Conservation (phyloP, 2,113 vertebrate species). For the Gavia stellata region DNA sequence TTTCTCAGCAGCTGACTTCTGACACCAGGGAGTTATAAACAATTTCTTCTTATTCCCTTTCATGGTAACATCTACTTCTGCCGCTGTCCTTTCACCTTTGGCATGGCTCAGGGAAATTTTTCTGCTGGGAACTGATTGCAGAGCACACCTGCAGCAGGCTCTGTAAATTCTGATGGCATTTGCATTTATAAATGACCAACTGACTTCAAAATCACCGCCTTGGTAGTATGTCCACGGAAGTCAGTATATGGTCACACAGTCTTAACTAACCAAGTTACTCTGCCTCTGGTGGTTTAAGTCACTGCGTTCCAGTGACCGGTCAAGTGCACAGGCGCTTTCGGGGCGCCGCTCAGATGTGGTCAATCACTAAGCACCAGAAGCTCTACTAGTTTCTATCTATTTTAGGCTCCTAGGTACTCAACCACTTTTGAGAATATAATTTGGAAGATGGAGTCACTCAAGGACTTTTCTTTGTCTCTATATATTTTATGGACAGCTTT, state of each 20-base stretch:
- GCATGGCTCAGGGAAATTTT: background rate
- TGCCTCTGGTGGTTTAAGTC: background rate
- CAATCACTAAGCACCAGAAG: background rate
- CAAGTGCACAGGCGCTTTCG: background rate
- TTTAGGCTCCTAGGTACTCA: background rate
- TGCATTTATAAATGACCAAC: background rate
- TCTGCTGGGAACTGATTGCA: background rate
- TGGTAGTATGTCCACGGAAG: background rate
- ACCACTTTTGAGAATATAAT: background rate
- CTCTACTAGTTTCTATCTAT: background rate
- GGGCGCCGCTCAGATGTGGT: background rate
- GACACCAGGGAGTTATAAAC: background rate
- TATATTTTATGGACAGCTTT: background rate
- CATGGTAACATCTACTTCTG: background rate
- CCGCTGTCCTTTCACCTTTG: background rate
- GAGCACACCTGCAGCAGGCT: background rate
- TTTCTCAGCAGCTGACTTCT: background rate
- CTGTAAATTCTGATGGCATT: background rate
- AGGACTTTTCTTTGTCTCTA: background rate
- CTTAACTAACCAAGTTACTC: background rate
- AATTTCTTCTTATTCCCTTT: background rate
- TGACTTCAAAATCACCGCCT: background rate
- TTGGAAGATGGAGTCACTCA: background rate
- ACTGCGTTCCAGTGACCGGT: background rate
- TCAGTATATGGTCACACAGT: background rate